Percentiles rank a stretch among this genome's conserved stretches.
These are phyloP conservation scores for Ceratotherium simum DNA, from an alignment of 2,113 vertebrate genomes.

Conservation along the genomic window DNA sequence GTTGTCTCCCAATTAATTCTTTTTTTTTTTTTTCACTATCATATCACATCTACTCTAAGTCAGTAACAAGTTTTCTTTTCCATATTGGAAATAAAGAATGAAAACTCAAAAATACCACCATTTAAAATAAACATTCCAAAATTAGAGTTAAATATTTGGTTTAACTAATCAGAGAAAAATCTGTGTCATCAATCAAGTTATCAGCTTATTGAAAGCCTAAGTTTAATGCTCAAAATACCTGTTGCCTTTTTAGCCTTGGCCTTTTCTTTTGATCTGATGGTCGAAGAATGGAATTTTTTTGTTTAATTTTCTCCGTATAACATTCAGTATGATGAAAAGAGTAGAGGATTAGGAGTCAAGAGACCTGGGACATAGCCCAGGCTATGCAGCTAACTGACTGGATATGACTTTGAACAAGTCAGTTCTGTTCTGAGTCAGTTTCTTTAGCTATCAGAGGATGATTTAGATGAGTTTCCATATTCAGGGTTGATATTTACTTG, in stretches of 20 bases:
- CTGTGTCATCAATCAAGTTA: not conserved
- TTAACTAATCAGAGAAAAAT: not conserved
- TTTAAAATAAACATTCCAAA: constrained; percentile 22
- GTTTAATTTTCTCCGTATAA: not conserved
- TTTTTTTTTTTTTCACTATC: not conserved
- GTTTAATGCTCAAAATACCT: not conserved
- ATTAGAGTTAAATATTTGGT: not conserved
- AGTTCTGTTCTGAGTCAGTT: not conserved
- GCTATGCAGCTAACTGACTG: not conserved
- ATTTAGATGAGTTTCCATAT: not conserved
- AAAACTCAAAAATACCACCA: not conserved
- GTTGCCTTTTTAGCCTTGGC: not conserved
- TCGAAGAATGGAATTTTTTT: not conserved
- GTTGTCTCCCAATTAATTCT: not conserved
- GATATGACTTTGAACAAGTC: not conserved
- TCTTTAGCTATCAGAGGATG: not conserved
- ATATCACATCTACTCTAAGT: not conserved
- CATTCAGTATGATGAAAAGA: not conserved
- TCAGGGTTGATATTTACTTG: not conserved
- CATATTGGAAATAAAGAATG: not conserved
- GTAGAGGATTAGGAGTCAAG: not conserved
- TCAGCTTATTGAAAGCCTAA: not conserved
- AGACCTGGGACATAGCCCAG: not conserved
- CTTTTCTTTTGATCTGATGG: not conserved
- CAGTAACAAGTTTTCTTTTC: not conserved